phyloP scores from a whole-genome alignment of 1,140 invertebrate genomes.

The Nephotettix cincticeps region DNA sequence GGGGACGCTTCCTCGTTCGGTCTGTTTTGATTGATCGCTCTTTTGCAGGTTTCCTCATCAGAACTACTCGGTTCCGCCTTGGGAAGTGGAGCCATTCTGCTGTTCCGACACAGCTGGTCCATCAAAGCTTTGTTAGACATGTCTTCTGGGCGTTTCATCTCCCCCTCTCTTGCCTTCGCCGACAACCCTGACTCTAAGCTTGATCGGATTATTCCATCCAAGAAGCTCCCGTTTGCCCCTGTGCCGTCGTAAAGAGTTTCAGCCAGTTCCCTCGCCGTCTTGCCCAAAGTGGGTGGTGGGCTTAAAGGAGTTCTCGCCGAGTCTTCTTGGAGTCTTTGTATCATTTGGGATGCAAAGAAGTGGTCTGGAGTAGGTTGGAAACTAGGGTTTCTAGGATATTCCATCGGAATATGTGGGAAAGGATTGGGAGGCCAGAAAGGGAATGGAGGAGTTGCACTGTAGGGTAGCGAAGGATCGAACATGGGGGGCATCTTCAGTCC shows the following conservation, averaged over 20 bases:
- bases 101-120: slow-evolving; percentile 68
- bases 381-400: slow-evolving; percentile 51
- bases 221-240: slow-evolving; percentile 69
- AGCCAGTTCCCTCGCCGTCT: slow-evolving; percentile 58
- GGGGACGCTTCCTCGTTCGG: slow-evolving; percentile 5
- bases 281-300: slow-evolving; percentile 47
- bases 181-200: slow-evolving; percentile 64
- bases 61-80: slow-evolving; percentile 5
- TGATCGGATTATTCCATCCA: slow-evolving; percentile 79
- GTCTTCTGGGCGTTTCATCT: slow-evolving; percentile 44
- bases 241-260: slow-evolving; percentile 61
- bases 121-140: slow-evolving; percentile 64
- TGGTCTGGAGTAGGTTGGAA: slow-evolving; percentile 60
- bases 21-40: background rate
- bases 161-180: slow-evolving; percentile 39
- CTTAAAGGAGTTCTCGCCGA: slow-evolving; percentile 43
- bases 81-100: slow-evolving; percentile 42
- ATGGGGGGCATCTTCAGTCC: slow-evolving; percentile 66
- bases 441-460: slow-evolving; percentile 55
- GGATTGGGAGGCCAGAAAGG: slow-evolving; percentile 59
- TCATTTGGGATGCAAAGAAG: slow-evolving; percentile 78
- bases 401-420: slow-evolving; percentile 53
- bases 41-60: background rate
- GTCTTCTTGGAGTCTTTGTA: slow-evolving; percentile 74
- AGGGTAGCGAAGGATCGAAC: slow-evolving; percentile 56